A percentile compares a stretch with the other conserved stretches of the same genome.
phyloP scores from a whole-genome alignment of 2,888 invertebrate species.

The Drosophila hamatofila region DNA sequence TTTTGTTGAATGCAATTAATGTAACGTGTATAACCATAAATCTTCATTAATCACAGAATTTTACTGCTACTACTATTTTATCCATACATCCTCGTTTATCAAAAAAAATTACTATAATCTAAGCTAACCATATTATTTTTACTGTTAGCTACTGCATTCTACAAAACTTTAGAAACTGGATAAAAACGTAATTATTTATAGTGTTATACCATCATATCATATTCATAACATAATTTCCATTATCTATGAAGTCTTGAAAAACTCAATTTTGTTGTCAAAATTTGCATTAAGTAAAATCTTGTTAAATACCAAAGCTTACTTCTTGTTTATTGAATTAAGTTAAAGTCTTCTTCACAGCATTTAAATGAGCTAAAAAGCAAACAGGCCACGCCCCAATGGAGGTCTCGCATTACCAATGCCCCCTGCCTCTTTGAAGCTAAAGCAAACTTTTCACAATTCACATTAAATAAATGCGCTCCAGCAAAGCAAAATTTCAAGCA shows the following conservation, averaged over 20 bases:
- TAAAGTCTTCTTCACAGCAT: background rate
- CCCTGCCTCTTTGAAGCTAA: constrained; percentile 12
- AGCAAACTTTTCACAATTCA: constrained; percentile 67
- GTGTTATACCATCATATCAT: background rate
- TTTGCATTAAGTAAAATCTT: no score
- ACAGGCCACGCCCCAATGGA: constrained; percentile 38
- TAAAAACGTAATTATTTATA: background rate
- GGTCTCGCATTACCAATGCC: constrained; percentile 36
- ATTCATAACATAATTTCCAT: background rate
- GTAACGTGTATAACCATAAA: no score
- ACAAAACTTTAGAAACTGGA: background rate
- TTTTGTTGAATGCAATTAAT: no score
- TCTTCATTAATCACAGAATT: no score
- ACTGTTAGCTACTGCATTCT: no score
- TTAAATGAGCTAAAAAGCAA: constrained; percentile 1
- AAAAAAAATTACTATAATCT: no score
- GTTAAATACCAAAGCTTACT: background rate
- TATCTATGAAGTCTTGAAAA: background rate
- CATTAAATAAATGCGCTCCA: constrained; percentile 72
- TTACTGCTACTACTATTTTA: no score
- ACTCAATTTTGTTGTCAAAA: background rate
- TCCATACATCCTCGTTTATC: no score
- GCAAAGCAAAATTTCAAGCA: constrained; percentile 37
- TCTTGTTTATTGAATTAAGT: background rate
- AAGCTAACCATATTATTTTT: no score